Evolutionary conservation across 1,140 invertebrate genomes (phyloP), one percentile per base, ranked within the genome.

Genomic region (Trichomalopsis sarcophagae): DNA sequence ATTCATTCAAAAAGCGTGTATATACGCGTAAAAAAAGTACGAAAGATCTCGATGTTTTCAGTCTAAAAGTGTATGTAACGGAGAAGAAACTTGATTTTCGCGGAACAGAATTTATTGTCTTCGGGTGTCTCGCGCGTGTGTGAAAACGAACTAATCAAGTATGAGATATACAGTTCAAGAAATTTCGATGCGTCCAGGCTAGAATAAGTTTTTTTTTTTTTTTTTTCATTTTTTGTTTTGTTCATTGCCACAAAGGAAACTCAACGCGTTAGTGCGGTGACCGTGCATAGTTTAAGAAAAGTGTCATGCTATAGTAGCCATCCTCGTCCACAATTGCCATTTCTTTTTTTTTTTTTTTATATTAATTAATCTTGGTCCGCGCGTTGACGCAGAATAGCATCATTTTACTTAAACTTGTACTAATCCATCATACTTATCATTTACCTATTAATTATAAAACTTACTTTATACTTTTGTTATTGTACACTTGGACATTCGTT

Each of bases 401-500:
- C 47, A 74, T 80, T 78, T 82, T 27, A 1, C 79, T 80, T 47
- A 80, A 84, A 76, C 71, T 85, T 85, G 84, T 85, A 85, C 84
- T 81, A 81, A 85, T 85, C 55, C 79, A 68, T 69, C 73, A 17
- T 85, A 69, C 74, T 76, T 77, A 85, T 82, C n/a, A 81, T 69
- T 82, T 68, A 71, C 21, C 74, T 85, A 85, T 78, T 55, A 85
- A 82, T 78, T 85, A 85, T 82, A 85, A 85, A 85, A 85, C 74
- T 82, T 85, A 85, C 74, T 81, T 85, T 76, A 77, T 82, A 71
- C 33, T 82, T 85, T 81, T 50, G 55, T 85, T 85, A 85, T 85
- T 81, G 78, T 85, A 85, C 80, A 85, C 40, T 85, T 85, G 85
- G 85, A 86, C 85, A 86, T 77, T 84, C n/a, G 68, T 7, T 76